Percentiles rank a stretch among this genome's conserved stretches.
These are phyloP conservation scores for Prionchulus punctatus DNA, from an alignment of 2,888 invertebrate species.

Conservation along the genomic window DNA sequence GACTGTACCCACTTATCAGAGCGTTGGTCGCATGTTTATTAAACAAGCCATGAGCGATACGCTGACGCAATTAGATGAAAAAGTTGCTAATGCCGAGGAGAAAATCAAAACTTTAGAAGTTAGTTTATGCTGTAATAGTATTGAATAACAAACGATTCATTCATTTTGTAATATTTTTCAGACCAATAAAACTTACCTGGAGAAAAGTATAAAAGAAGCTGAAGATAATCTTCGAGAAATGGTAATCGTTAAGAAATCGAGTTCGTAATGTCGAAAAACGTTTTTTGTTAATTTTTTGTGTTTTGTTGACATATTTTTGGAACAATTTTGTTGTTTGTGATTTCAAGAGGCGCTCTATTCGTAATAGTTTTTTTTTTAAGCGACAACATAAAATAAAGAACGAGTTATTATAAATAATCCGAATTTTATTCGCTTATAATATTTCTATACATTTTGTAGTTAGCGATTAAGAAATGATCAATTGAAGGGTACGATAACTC, in stretches of 20 bases:
- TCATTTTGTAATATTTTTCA: constrained; percentile 30
- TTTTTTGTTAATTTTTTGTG: too few species aligned
- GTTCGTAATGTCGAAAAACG: too few species aligned
- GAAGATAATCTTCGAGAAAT: constrained; percentile 69
- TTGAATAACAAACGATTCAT: not conserved
- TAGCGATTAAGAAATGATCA: too few species aligned
- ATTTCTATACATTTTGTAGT: too few species aligned
- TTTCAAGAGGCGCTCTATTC: too few species aligned
- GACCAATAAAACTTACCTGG: constrained; percentile 59
- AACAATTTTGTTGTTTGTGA: too few species aligned
- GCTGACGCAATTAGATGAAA: constrained; percentile 46
- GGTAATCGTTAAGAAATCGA: constrained; percentile 35
- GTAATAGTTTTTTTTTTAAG: too few species aligned
- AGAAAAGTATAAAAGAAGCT: constrained; percentile 62
- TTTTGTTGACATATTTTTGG: too few species aligned
- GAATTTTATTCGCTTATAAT: too few species aligned
- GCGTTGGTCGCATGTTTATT: constrained; percentile 65
- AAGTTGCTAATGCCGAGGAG: constrained; percentile 41
- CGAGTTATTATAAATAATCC: too few species aligned
- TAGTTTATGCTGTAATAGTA: constrained; percentile 13
- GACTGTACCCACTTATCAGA: constrained; percentile 56
- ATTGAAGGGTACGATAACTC: too few species aligned
- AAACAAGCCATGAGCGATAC: constrained; percentile 50
- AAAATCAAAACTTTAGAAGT: constrained; percentile 52
- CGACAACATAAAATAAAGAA: too few species aligned